Evolutionary conservation across 1,140 invertebrate genomes (phyloP), one percentile per base, ranked within the genome.

Genomic region (Marisa cornuarietis): DNA sequence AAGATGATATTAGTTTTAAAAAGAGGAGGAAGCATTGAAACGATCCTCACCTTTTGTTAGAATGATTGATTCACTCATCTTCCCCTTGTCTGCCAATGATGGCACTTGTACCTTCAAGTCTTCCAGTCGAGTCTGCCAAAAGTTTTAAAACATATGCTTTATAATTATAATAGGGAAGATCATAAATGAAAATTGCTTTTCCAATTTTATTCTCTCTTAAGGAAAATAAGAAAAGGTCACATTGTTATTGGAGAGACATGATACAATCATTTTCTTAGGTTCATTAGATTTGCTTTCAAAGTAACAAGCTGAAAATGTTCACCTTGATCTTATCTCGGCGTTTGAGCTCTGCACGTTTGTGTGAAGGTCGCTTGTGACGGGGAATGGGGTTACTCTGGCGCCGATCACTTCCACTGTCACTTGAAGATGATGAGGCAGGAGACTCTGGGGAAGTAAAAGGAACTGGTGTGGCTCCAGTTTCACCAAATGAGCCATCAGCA

Each of bases 241-340:
- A 42, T 42, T 42, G 31, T 42, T 6, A 42, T 42, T 4, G 31
- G 31, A 42, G 31, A 42, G 31, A 42, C 31, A n/a, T n/a, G 3
- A 42, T 42, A 42, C 31, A 2, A 2, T 42, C 31, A 42, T 42
- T 42, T 42, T 42, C 6, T 42, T 2, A 4, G 31, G 31, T 42
- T 42, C 31, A 42, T 4, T 42, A 42, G 31, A 2, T 1, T 42
- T 42, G 31, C 6, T 42, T 42, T 42, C 31, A 42, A 42, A 42
- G 31, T 42, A 42, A 42, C 31, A 42, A 42, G 31, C 18, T 71
- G 62, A 52, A 75, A 73, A 62, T 62, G 20, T 66, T 68, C 54
- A 84, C 83, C 83, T 84, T 84, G 65, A 84, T 84, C 66, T 84
- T 84, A 31, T 80, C 83, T 24, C 83, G 61, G 9, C 83, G 81